phyloP scores from a whole-genome alignment of 1,140 invertebrate genomes.

The Listronotus oregonensis region DNA sequence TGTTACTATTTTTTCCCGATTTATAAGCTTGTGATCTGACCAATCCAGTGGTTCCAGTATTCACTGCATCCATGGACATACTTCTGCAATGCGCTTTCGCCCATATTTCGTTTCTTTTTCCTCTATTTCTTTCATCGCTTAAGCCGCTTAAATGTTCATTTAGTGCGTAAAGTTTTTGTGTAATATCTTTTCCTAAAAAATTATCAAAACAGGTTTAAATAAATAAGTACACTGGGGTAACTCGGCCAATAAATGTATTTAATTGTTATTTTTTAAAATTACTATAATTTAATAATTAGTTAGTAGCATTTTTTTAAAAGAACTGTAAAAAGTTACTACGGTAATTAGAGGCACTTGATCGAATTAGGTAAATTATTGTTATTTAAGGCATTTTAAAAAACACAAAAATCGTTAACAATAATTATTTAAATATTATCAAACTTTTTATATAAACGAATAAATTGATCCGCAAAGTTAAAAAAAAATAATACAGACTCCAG shows the following conservation, averaged over 20 bases:
- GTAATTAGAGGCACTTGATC: too few species aligned
- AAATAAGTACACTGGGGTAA: not conserved
- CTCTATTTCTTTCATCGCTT: conserved; percentile 54
- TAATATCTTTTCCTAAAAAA: conserved; percentile 78
- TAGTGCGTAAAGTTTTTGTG: conserved; percentile 80
- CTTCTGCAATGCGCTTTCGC: conserved; percentile 65
- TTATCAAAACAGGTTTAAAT: not conserved
- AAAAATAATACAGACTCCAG: too few species aligned
- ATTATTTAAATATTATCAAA: too few species aligned
- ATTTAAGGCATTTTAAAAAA: too few species aligned
- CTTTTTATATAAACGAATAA: too few species aligned
- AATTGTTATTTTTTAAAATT: not conserved
- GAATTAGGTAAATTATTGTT: too few species aligned
- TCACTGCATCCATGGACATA: conserved; percentile 77
- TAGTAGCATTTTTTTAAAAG: too few species aligned
- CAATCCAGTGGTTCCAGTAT: conserved; percentile 73
- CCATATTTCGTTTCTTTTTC: conserved; percentile 54
- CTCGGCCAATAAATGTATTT: not conserved
- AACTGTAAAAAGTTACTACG: too few species aligned
- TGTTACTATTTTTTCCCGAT: conserved; percentile 34
- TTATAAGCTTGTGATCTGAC: conserved; percentile 72
- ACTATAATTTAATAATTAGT: too few species aligned
- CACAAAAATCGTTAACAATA: too few species aligned
- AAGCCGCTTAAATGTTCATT: conserved; percentile 71
- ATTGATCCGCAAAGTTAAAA: too few species aligned